Evolutionary conservation across 2,113 vertebrate species (phyloP), one percentile per base, ranked within the genome.

Genomic region (Alexandromys fortis): DNA sequence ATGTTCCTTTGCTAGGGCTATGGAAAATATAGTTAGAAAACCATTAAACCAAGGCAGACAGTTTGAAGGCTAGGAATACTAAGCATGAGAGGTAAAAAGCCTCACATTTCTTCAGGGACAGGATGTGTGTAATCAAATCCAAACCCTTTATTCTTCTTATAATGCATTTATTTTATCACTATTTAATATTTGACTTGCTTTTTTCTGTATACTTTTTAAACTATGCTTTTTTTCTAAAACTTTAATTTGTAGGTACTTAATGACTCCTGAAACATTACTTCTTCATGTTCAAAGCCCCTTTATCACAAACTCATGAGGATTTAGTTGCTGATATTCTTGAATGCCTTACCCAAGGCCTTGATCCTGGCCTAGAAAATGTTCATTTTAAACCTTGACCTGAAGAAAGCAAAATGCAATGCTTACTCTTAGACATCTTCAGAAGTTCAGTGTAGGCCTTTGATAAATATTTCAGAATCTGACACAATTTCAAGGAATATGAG

Each of bases 301-400:
- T 79, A 61, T 35, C 6, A 3, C 42, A 91, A 16, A 17, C 67
- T 1, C n/a, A 83, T 47, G 38, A 7, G 47, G 10, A 38, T 81
- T 22, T 38, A 14, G 1, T 67, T 55, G 8, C 22, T 16, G 4
- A 76, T 47, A 19, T 7, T 55, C 28, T 86, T n/a, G 90, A 58
- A 0, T 72, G 5, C n/a, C 33, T 28, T 3, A 17, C 9, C 13
- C 14, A 91, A 88, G 5, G 1, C 4, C 72, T 65, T 2, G 42
- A 4, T 61, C 1, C 22, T 30, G 55, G 2, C 63, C 10, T 28
- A 68, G 8, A 52, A 19, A 35, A 16, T 92, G 14, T 10, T 81
- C 4, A 42, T 3, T 58, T 28, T 6, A 30, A 28, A 0, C 6
- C 3, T 35, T 67, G 7, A 1, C 3, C 38, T 81, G 7, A 10